Evolutionary conservation across 2,888 invertebrate genomes (phyloP), one percentile per base, ranked within the genome.

Genomic region (Trichogramma evanescens): DNA sequence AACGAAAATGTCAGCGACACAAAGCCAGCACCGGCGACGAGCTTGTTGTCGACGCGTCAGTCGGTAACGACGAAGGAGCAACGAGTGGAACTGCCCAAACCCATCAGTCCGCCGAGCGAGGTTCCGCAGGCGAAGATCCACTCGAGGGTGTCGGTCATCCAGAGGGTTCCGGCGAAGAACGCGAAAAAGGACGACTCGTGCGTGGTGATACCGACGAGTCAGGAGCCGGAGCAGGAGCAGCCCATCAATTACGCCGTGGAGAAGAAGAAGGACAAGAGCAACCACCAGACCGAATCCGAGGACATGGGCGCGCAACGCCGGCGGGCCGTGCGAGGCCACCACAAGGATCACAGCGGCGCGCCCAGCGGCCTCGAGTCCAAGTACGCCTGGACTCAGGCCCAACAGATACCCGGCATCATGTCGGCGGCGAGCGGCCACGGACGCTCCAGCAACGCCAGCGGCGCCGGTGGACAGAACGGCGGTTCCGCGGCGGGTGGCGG

Each of bases 161-260:
- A 91, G 72, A 84, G 91, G 77, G 89, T 91, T 57, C 91, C 91
- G 40, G 26, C 26, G 26, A 26, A 26, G 26, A 26, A 26, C 26
- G 26, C 26, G 26, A 26, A 26, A 26, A 26, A 26, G 26, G 26
- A 26, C 26, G 26, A 26, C 26, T 26, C 26, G 3, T 26, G 26
- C 26, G 26, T 26, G 26, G 26, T 26, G 51, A 66, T 76, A 40
- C 74, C 76, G 0, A 72, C 73, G 46, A 74, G 74, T 2, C 77
- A 75, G 60, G 79, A 79, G 65, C 80, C 79, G 1, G 79, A 79
- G 67, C 89, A 91, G 78, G 92, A 93, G 63, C 92, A 92, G 70
- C 93, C 93, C 0, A 93, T 93, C 63, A 92, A 93, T 74, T 93
- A 93, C 75, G 92, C 87, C 72, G 89, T 93, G 66, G 92, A 92